Conservation (phyloP, 2,797 vertebrate species). For the Channa striata region DNA sequence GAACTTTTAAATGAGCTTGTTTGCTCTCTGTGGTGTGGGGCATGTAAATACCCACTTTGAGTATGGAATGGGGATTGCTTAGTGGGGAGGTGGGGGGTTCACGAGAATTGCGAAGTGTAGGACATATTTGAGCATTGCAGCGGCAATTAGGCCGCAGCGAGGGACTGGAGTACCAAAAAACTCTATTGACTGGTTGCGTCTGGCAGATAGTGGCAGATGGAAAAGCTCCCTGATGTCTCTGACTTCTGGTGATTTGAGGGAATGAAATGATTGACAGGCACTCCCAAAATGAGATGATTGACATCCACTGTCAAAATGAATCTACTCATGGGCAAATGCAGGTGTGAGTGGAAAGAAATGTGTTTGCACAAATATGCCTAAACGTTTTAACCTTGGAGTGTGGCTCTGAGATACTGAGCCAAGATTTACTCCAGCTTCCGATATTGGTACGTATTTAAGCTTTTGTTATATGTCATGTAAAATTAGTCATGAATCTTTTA, state of each 20-base stretch:
- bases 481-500: background rate
- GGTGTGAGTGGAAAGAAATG: constrained; percentile 52
- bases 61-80: constrained; percentile 77
- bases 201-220: constrained; percentile 68
- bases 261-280: constrained; percentile 77
- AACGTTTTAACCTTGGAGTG: constrained; percentile 14
- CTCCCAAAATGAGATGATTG: constrained; percentile 75
- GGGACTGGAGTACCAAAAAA: constrained; percentile 71
- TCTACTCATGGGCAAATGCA: constrained; percentile 72
- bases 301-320: constrained; percentile 73
- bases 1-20: constrained; percentile 93
- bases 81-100: constrained; percentile 25
- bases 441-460: background rate
- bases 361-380: constrained; percentile 29
- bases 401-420: constrained; percentile 9
- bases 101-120: constrained; percentile 56
- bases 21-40: constrained; percentile 85
- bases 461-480: background rate
- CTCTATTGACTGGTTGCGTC: constrained; percentile 72
- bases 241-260: constrained; percentile 66
- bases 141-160: constrained; percentile 79
- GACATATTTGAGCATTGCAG: constrained; percentile 71
- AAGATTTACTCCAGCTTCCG: background rate
- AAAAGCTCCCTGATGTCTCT: constrained; percentile 72
- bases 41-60: constrained; percentile 89